Evolutionary conservation across 2,113 vertebrate species (phyloP).

Genomic region (Lophura nycthemera): DNA sequence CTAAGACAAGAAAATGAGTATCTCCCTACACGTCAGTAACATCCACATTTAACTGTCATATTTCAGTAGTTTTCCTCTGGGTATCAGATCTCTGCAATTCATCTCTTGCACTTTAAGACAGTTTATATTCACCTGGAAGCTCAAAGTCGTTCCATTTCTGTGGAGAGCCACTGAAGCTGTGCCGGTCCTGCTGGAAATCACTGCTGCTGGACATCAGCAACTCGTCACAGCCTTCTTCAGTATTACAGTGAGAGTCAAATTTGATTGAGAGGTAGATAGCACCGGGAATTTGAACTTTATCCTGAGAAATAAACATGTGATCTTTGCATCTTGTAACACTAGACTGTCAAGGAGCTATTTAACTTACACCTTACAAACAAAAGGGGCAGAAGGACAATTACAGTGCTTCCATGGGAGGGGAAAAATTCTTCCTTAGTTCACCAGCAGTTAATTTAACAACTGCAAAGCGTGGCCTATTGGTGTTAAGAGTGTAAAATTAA

Average conservation of each 20-base stretch:
- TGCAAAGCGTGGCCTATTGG: neutral
- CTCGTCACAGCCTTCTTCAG: slow-evolving; percentile 96
- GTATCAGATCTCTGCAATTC: neutral
- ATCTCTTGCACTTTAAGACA: neutral
- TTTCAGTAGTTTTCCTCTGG: neutral
- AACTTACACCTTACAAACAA: neutral
- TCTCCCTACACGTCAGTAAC: neutral
- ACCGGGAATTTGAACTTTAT: slow-evolving; percentile 97
- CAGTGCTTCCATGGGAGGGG: neutral
- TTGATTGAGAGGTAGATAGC: slow-evolving; percentile 97
- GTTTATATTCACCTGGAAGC: slow-evolving; percentile 84
- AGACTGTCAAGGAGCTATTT: neutral
- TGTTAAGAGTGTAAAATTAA: neutral
- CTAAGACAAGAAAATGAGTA: neutral
- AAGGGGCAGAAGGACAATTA: neutral
- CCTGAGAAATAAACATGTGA: slow-evolving; percentile 73
- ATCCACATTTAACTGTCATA: neutral
- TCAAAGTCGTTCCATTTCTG: slow-evolving; percentile 97
- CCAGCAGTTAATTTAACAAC: neutral
- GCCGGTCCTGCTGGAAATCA: slow-evolving; percentile 92
- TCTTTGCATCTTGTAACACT: neutral
- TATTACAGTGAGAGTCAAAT: slow-evolving; percentile 93
- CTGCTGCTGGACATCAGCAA: slow-evolving; percentile 92
- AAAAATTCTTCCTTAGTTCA: neutral
- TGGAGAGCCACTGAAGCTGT: slow-evolving; percentile 92